A percentile compares a stretch with the other conserved stretches of the same genome.
These are phyloP conservation scores for Brachionus rotundiformis DNA, from an alignment of 1,140 invertebrate genomes.

Conservation along the genomic window DNA sequence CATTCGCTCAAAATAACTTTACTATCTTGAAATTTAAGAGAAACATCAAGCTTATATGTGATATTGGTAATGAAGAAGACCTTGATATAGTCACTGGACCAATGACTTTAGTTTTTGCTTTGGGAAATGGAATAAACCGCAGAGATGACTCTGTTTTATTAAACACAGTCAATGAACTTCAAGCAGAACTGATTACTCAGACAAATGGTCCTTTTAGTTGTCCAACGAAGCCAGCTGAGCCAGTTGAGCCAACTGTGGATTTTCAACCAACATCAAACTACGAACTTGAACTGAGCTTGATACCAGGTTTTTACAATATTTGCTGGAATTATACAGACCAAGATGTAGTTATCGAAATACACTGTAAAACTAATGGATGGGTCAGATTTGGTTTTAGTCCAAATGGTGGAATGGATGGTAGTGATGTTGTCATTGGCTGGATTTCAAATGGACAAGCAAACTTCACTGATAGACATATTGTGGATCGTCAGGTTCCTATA, in stretches of 20 bases:
- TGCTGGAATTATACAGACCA: conserved; percentile 32
- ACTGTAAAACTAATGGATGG: conserved; percentile 71
- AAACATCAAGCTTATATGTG: neutral
- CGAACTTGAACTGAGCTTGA: neutral
- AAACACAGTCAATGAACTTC: neutral
- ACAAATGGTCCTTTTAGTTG: neutral
- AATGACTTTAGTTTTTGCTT: neutral
- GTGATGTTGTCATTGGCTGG: conserved; percentile 79
- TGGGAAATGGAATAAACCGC: neutral
- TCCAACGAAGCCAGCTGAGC: neutral
- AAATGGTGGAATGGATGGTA: conserved; percentile 75
- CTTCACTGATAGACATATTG: conserved; percentile 51
- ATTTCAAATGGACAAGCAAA: conserved; percentile 66
- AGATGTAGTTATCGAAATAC: conserved; percentile 26
- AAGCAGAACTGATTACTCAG: neutral
- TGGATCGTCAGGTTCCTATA: neutral
- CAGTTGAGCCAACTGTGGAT: neutral
- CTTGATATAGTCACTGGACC: neutral
- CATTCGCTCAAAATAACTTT: conserved; percentile 6
- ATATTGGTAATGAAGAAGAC: conserved; percentile 1
- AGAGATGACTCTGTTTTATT: neutral
- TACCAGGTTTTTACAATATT: conserved; percentile 22
- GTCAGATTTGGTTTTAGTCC: conserved; percentile 78
- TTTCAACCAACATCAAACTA: conserved; percentile 8
- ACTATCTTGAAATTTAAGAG: conserved; percentile 29